Conservation (phyloP, 2,888 invertebrate genomes). For the Tiphia femorata region DNA sequence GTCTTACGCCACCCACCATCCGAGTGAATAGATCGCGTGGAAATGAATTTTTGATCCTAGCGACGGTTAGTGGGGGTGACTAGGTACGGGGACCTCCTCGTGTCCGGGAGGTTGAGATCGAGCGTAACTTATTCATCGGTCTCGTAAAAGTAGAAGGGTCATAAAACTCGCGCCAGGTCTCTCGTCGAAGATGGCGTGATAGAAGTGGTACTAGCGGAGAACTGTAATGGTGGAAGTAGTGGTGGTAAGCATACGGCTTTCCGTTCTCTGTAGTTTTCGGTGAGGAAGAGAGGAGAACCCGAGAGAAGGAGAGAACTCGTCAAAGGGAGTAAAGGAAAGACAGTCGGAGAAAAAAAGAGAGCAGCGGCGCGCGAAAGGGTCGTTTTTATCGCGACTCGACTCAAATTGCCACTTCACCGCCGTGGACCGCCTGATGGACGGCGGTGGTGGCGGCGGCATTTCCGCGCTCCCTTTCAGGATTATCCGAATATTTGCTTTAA, state of each 20-base stretch:
- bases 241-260: background rate
- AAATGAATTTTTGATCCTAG: constrained; percentile 47
- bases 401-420: constrained; percentile 31
- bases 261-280: too few species aligned
- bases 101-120: background rate
- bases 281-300: background rate
- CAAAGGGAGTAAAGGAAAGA: background rate
- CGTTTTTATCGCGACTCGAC: constrained; percentile 17
- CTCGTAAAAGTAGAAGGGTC: constrained; percentile 37
- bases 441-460: background rate
- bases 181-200: too few species aligned
- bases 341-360: background rate
- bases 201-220: background rate
- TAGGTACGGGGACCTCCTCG: background rate
- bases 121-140: constrained; percentile 14
- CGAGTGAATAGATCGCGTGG: background rate
- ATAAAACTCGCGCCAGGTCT: too few species aligned
- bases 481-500: constrained; percentile 55
- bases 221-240: background rate
- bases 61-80: background rate
- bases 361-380: background rate
- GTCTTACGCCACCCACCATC: constrained; percentile 3
- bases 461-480: constrained; percentile 58
- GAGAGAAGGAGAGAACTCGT: too few species aligned
- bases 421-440: background rate